Evolutionary conservation across 2,797 vertebrate genomes (phyloP).

Genomic region (Bradypus variegatus): DNA sequence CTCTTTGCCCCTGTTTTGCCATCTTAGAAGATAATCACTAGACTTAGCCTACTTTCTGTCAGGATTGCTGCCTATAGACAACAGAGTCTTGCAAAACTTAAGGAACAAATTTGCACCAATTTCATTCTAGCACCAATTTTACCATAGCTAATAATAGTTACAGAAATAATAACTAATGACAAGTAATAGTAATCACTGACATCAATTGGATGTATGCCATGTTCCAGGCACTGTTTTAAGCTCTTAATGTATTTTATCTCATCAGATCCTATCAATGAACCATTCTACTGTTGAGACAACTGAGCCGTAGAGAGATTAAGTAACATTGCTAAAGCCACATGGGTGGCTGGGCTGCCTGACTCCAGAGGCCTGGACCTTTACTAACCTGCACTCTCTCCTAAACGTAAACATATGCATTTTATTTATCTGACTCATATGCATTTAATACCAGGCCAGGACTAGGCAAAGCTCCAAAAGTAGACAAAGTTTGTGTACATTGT

Average conservation of each 20-base stretch:
- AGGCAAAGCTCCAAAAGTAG: not conserved
- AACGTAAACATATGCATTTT: too few relatives aligned
- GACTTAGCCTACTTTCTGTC: not conserved
- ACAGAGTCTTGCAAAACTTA: not conserved
- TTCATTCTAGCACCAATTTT: too few relatives aligned
- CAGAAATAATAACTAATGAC: not conserved
- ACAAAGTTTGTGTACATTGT: not conserved
- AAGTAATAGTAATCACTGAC: not conserved
- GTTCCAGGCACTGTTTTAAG: not conserved
- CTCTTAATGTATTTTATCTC: not conserved
- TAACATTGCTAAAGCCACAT: not conserved
- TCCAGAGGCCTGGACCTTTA: not conserved
- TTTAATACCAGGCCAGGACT: not conserved
- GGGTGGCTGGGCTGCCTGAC: not conserved
- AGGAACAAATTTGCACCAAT: not conserved
- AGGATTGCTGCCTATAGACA: not conserved
- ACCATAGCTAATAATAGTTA: not conserved
- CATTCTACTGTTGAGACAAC: not conserved
- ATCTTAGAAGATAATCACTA: not conserved
- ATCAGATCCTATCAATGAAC: not conserved
- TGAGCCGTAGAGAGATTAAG: not conserved
- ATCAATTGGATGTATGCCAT: not conserved
- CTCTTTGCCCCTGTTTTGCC: constrained; percentile 25
- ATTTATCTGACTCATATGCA: not conserved
- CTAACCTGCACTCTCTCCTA: not conserved